A percentile compares a stretch with the other conserved stretches of the same genome.
These are phyloP conservation scores for Lepeophtheirus nordmannii DNA, from an alignment of 2,888 invertebrate species.

Conservation along the genomic window DNA sequence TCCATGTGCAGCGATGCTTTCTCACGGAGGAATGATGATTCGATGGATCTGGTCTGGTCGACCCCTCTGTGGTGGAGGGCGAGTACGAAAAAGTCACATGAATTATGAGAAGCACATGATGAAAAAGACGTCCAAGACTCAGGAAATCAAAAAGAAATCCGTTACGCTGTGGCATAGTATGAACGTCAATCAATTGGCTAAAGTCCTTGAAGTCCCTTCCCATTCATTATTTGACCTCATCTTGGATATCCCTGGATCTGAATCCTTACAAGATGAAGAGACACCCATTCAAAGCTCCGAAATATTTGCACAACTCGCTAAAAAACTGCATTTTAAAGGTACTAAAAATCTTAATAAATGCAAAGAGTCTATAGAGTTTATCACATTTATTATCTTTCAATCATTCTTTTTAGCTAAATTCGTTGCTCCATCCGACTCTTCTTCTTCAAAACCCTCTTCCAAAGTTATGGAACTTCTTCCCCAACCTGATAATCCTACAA, in stretches of 20 bases:
- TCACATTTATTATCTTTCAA: too few relatives aligned
- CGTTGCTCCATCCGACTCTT: not conserved
- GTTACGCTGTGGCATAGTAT: not conserved
- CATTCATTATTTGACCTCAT: not conserved
- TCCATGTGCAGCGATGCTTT: too few relatives aligned
- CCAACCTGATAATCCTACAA: not conserved
- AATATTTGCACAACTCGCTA: not conserved
- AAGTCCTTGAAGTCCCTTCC: not conserved
- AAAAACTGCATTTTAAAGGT: not conserved
- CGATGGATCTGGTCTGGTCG: not conserved
- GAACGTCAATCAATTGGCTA: not conserved
- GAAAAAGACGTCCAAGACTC: not conserved
- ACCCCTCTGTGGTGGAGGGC: not conserved
- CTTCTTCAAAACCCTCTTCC: not conserved
- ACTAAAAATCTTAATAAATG: too few relatives aligned
- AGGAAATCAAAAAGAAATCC: not conserved
- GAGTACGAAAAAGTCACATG: not conserved
- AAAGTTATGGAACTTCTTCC: not conserved
- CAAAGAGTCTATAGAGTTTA: too few relatives aligned
- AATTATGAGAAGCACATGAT: not conserved
- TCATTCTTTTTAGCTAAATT: not conserved
- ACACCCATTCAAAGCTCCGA: not conserved
- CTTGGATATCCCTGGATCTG: not conserved
- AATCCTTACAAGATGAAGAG: not conserved
- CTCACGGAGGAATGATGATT: too few relatives aligned